Conservation (phyloP, 2,113 vertebrate genomes). For the Xyrauchen texanus region DNA sequence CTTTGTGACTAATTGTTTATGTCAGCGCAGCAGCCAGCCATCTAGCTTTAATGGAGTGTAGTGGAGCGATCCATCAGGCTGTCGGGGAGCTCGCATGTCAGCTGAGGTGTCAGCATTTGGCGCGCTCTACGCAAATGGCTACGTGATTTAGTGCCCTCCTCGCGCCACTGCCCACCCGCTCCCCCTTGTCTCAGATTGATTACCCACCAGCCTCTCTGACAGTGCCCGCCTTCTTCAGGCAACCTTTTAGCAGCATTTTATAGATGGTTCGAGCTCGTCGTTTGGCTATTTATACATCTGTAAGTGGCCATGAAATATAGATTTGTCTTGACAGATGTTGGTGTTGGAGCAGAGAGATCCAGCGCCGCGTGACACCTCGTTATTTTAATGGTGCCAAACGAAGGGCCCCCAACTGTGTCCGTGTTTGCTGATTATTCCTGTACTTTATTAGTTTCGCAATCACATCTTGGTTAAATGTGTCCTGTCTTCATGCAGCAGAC, state of each 20-base stretch:
- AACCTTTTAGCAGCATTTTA: constrained; percentile 81
- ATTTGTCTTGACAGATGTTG: constrained; percentile 79
- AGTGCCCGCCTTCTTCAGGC: constrained; percentile 73
- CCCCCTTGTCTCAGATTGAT: constrained; percentile 71
- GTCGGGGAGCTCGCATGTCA: constrained; percentile 68
- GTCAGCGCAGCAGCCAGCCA: constrained; percentile 67
- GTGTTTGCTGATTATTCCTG: constrained; percentile 60
- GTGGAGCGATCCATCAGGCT: constrained; percentile 75
- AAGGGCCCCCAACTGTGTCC: constrained; percentile 54
- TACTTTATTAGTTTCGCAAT: constrained; percentile 42
- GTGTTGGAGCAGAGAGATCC: constrained; percentile 59
- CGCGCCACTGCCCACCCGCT: constrained; percentile 53
- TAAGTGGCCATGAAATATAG: constrained; percentile 82
- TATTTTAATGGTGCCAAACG: constrained; percentile 76
- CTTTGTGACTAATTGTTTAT: constrained; percentile 78
- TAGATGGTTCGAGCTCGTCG: constrained; percentile 77
- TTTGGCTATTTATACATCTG: constrained; percentile 84
- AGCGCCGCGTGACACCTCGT: constrained; percentile 70
- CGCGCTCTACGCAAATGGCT: constrained; percentile 59
- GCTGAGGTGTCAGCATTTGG: constrained; percentile 67
- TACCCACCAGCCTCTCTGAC: constrained; percentile 64
- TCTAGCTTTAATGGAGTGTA: constrained; percentile 78
- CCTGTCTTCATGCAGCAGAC: constrained; percentile 18
- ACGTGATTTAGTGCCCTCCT: constrained; percentile 75
- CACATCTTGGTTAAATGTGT: neutral